Base-by-base conservation (phyloP, 1,140 invertebrate genomes). In the Harpegnathos saltator region DNA sequence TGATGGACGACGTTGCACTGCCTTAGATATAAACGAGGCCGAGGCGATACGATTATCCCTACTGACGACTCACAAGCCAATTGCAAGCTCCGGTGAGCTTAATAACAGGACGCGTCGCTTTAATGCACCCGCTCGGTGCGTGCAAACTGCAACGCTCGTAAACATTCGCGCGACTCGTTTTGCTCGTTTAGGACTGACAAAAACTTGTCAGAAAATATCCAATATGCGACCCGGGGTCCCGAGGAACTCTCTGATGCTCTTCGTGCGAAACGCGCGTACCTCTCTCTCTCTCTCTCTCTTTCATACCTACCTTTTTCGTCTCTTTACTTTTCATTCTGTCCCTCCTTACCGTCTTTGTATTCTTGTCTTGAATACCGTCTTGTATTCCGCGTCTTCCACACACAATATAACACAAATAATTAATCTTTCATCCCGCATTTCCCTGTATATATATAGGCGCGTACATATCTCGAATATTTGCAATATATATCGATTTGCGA, bases 191-290 rank as follows among this genome's bases (percentile, higher is more conserved):
- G 50, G 29, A 7, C 15, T 17, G 14, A 52, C 3, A 63, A 73
- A 59, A 75, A 63, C 59, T 63, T 52, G 38, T 75, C 58, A 62
- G 26, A 29, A 29, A 75, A 63, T 74, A 62, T 50, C 58, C 54
- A 74, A 74, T 74, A 48, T 2, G 17, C 24, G 59, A 33, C 11
- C 12, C 3, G 24, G n/a, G n/a, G 26, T 22, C 59, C 12, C 54
- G 33, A 48, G 24, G 17, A 44, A 62, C 52, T n/a, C n/a, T n/a
- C n/a, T n/a, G 33, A 14, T 56, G 15, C 22, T 38, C 69, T 44
- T 44, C n/a, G n/a, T 11, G 54, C 15, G 3, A 24, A 14, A 74
- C 19, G 9, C n/a, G n/a, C n/a, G n/a, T n/a, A n/a, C n/a, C n/a
- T n/a, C n/a, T n/a, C n/a, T n/a, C n/a, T n/a, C n/a, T n/a, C n/a